Evolutionary conservation across 2,113 vertebrate species (phyloP).

Genomic region (Gambusia holbrooki): DNA sequence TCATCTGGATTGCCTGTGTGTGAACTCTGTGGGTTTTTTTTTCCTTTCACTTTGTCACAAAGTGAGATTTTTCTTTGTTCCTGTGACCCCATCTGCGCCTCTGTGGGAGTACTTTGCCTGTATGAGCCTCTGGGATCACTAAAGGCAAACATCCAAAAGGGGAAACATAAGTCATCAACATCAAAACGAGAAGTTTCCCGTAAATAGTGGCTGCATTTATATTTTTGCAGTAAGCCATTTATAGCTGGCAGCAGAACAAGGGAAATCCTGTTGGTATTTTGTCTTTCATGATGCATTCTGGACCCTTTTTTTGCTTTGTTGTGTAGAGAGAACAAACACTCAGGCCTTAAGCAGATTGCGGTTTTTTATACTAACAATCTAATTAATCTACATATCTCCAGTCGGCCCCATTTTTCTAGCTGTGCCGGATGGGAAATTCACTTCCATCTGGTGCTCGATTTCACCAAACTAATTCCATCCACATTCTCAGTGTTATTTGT

Average conservation of each 20-base stretch:
- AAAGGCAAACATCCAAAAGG: slow-evolving; percentile 52
- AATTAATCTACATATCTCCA: slow-evolving; percentile 68
- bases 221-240: slow-evolving; percentile 76
- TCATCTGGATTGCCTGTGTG: slow-evolving; percentile 10
- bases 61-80: slow-evolving; percentile 3
- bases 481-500: slow-evolving; percentile 34
- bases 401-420: slow-evolving; percentile 27
- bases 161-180: slow-evolving; percentile 67
- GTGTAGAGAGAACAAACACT: slow-evolving; percentile 55
- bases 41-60: slow-evolving; percentile 10
- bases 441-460: slow-evolving; percentile 50
- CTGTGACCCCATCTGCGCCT: slow-evolving; percentile 8
- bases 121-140: slow-evolving; percentile 37
- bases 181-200: slow-evolving; percentile 64
- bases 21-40: slow-evolving; percentile 21
- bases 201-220: slow-evolving; percentile 69
- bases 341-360: slow-evolving; percentile 56
- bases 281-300: slow-evolving; percentile 63
- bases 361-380: slow-evolving; percentile 69
- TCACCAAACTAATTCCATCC: slow-evolving; percentile 43
- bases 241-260: slow-evolving; percentile 75
- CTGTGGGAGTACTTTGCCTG: slow-evolving; percentile 17
- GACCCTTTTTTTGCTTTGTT: slow-evolving; percentile 46
- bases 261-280: slow-evolving; percentile 62
- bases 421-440: slow-evolving; percentile 62